Evolutionary conservation across 2,888 invertebrate genomes (phyloP).

Genomic region (Melitaea athalia): DNA sequence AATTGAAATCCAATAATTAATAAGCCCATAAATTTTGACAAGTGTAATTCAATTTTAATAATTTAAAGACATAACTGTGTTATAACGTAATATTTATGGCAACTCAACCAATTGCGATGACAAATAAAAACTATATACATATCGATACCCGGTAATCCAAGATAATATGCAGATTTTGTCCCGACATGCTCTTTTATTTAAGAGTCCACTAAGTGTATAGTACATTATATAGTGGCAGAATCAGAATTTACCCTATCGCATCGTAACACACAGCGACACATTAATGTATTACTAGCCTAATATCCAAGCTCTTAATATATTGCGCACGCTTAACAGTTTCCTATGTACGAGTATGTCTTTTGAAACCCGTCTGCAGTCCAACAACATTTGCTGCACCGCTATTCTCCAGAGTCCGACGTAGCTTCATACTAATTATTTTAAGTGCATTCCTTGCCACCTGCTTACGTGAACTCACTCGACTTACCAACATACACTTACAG

Average conservation of each 20-base stretch:
- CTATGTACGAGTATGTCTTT: conserved; percentile 15
- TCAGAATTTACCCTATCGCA: not conserved
- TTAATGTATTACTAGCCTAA: not conserved
- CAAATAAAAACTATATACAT: too few relatives aligned
- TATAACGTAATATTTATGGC: too few relatives aligned
- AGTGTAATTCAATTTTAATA: too few relatives aligned
- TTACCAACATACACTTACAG: conserved; percentile 1
- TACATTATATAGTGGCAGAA: too few relatives aligned
- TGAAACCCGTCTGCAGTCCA: conserved; percentile 13
- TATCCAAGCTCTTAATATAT: not conserved
- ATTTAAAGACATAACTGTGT: too few relatives aligned
- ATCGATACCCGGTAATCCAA: too few relatives aligned
- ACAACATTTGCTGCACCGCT: conserved; percentile 16
- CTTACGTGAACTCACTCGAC: conserved; percentile 18
- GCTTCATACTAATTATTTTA: conserved; percentile 26
- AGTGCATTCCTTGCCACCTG: conserved; percentile 19
- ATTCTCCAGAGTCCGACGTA: conserved; percentile 12
- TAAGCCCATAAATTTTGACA: too few relatives aligned
- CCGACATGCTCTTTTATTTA: too few relatives aligned
- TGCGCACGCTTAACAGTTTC: not conserved
- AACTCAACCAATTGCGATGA: too few relatives aligned
- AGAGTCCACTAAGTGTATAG: too few relatives aligned
- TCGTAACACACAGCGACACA: not conserved
- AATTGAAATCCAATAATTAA: too few relatives aligned
- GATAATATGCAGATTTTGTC: too few relatives aligned